A percentile compares a stretch with the other conserved stretches of the same genome.
Conservation (phyloP, 2,888 invertebrate genomes). For the Stenoptilia bipunctidactyla region DNA sequence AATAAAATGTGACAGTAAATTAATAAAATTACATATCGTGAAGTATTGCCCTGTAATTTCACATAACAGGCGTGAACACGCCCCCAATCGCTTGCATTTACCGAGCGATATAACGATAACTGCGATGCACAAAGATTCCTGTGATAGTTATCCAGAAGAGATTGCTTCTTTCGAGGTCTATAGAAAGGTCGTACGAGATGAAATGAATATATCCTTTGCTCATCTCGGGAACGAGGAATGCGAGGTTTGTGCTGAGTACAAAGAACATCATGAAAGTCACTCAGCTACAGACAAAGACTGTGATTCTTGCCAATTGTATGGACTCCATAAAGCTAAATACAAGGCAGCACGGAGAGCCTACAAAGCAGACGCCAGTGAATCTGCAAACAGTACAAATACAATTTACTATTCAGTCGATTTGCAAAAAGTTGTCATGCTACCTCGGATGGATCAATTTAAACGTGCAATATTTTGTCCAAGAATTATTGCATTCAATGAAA, state of each 20-base stretch:
- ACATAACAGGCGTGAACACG: slow-evolving; percentile 10
- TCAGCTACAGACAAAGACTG: slow-evolving; percentile 1
- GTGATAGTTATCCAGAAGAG: not conserved
- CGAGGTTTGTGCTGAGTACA: slow-evolving; percentile 6
- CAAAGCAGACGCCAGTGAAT: not conserved
- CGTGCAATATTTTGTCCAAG: slow-evolving; percentile 15
- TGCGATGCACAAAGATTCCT: slow-evolving; percentile 8
- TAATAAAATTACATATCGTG: slow-evolving; percentile 2
- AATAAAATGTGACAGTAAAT: not conserved
- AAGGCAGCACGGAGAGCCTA: slow-evolving; percentile 2
- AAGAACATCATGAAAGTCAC: slow-evolving; percentile 3
- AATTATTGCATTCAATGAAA: no score
- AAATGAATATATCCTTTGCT: slow-evolving; percentile 11
- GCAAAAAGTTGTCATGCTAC: slow-evolving; percentile 17
- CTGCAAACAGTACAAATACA: not conserved
- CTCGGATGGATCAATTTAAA: slow-evolving; percentile 16
- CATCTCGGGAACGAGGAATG: slow-evolving; percentile 11
- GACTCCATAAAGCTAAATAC: slow-evolving; percentile 3
- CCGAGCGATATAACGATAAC: slow-evolving; percentile 9
- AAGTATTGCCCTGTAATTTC: slow-evolving; percentile 3
- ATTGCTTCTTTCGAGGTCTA: slow-evolving; percentile 5
- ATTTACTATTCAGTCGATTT: slow-evolving; percentile 10
- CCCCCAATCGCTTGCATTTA: slow-evolving; percentile 5
- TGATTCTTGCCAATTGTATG: slow-evolving; percentile 4
- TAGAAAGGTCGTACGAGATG: slow-evolving; percentile 5